Base-by-base conservation (phyloP, 2,797 vertebrate species). In the Phoebastria nigripes region DNA sequence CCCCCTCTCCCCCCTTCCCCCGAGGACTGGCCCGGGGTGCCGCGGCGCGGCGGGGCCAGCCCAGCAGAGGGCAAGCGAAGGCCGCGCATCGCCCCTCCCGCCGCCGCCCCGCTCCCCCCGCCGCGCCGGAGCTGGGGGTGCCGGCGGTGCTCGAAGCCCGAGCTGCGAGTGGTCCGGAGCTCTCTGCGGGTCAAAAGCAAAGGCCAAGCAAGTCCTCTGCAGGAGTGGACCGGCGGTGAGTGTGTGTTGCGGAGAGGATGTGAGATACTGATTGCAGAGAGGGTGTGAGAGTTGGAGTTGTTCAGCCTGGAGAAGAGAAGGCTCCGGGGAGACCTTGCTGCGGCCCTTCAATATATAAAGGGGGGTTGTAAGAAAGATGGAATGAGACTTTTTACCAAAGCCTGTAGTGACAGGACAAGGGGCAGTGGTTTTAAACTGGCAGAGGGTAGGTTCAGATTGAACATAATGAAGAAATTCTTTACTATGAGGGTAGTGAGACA, bases 31-130 rank as follows among this genome's bases (percentile, higher is more conserved):
- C 42, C 14, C 42, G 47, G 47, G 47, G 47, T 25, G 47, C 24
- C 3, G 63, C 33, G 28, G 69, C 54, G 13, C 42, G 26, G 28
- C 58, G 37, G 37, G 54, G 9, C 31, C 15, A 21, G 72, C 17
- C 93, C 94, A 66, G 70, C 88, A 97, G 96, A 71, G 95, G 95
- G 95, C 73, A 59, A 33, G 74, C 92, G 77, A 94, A 67, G 51
- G 88, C 91, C 55, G 55, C 18, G 29, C 42, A 82, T 85, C 28
- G 29, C 52, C 72, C n/a, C 15, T 26, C 33, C 21, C 22, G 22
- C 42, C 6, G 24, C 24, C 31, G 54, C 54, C 56, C 22, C 18
- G 26, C 44, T 59, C 26, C 28, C 12, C 35, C 18, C 41, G 35
- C n/a, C 5, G 11, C 33, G 22, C 56, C 56, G 56, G 24, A 5